phyloP scores from a whole-genome alignment of 2,888 invertebrate genomes.

The Microplitis deprimator region DNA sequence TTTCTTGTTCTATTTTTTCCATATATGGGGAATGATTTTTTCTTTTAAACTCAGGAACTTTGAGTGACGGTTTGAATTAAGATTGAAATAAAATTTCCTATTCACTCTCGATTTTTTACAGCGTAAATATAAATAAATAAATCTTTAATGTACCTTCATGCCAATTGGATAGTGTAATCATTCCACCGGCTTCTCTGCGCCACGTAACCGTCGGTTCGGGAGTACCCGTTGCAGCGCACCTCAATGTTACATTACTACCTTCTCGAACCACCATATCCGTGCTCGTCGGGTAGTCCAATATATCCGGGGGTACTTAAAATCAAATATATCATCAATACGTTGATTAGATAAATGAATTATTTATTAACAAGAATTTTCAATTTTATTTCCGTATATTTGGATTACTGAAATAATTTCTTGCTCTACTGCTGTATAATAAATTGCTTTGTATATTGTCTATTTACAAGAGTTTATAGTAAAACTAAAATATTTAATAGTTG shows the following conservation, averaged over 20 bases:
- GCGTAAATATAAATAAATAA: conserved; percentile 2
- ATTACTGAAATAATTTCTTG: no score
- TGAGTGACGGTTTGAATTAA: no score
- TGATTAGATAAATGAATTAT: neutral
- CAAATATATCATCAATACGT: conserved; percentile 13
- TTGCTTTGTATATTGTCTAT: neutral
- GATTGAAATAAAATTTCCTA: no score
- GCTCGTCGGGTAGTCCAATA: conserved; percentile 88
- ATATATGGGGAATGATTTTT: no score
- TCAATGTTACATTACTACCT: conserved; percentile 87
- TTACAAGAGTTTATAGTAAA: conserved; percentile 2
- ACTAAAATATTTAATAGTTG: neutral
- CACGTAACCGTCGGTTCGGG: conserved; percentile 90
- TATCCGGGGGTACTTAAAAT: conserved; percentile 85
- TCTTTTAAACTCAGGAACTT: no score
- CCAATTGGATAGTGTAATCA: conserved; percentile 72
- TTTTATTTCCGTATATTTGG: no score
- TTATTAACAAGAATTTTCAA: no score
- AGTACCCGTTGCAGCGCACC: conserved; percentile 89
- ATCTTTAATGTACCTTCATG: conserved; percentile 60
- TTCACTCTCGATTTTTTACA: neutral
- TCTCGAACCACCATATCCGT: conserved; percentile 89
- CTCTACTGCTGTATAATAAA: neutral
- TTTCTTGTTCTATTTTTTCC: no score
- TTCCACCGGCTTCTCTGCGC: conserved; percentile 83